These are phyloP conservation scores for Sorex fumeus DNA, from an alignment of 2,113 vertebrate species.

Conservation along the genomic window DNA sequence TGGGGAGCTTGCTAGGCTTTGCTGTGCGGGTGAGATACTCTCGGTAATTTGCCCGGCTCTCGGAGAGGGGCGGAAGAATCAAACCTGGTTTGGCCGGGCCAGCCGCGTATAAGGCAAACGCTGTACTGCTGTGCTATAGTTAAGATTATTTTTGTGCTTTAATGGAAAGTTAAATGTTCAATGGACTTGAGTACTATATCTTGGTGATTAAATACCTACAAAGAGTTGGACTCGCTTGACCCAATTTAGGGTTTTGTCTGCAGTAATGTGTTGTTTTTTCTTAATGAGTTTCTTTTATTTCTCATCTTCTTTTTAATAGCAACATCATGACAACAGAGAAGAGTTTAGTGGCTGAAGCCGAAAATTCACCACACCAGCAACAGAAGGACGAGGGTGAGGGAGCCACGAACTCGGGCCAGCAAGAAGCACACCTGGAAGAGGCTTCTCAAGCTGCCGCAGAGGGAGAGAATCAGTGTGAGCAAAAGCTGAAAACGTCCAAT, in stretches of 20 bases:
- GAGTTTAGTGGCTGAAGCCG: slow-evolving; percentile 87
- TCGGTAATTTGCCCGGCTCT: too few species aligned
- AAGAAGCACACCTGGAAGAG: slow-evolving; percentile 83
- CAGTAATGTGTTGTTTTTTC: slow-evolving; percentile 14
- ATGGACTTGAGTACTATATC: slow-evolving; percentile 27
- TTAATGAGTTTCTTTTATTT: not conserved
- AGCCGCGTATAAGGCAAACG: too few species aligned
- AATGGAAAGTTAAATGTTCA: slow-evolving; percentile 60
- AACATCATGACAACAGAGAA: slow-evolving; percentile 97
- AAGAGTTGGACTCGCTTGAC: not conserved
- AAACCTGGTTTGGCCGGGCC: too few species aligned
- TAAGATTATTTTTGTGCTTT: slow-evolving; percentile 58
- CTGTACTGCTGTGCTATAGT: too few species aligned
- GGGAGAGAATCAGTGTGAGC: slow-evolving; percentile 76
- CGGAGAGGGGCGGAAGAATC: too few species aligned
- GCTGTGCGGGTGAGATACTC: too few species aligned
- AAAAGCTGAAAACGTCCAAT: slow-evolving; percentile 86
- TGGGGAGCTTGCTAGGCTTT: too few species aligned
- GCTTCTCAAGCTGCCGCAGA: slow-evolving; percentile 62
- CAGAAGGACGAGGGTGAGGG: slow-evolving; percentile 88
- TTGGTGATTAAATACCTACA: slow-evolving; percentile 37
- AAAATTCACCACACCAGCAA: slow-evolving; percentile 87
- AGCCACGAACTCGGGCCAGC: slow-evolving; percentile 81
- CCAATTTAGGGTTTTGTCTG: slow-evolving; percentile 39
- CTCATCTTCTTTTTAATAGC: slow-evolving; percentile 85